Evolutionary conservation across 2,113 vertebrate species (phyloP).

Genomic region (Apteryx mantelli): DNA sequence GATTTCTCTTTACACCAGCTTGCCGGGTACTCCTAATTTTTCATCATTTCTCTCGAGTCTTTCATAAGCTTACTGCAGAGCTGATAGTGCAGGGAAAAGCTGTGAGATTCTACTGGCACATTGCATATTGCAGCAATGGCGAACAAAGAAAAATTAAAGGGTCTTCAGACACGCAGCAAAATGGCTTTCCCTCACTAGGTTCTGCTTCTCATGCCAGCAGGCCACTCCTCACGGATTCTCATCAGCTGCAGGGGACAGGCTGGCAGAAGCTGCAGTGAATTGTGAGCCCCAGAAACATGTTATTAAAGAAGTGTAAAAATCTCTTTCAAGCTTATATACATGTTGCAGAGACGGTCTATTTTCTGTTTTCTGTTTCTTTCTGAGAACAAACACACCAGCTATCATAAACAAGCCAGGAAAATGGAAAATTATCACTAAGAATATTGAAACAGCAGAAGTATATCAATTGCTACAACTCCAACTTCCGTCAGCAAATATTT

Average conservation of each 20-base stretch:
- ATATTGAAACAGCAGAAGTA: background rate
- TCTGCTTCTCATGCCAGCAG: background rate
- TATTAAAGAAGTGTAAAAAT: conserved; percentile 19
- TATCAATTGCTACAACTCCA: background rate
- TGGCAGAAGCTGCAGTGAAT: conserved; percentile 13
- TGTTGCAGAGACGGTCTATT: background rate
- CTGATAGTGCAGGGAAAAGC: background rate
- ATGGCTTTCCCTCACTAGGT: background rate
- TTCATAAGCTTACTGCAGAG: background rate
- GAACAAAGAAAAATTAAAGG: background rate
- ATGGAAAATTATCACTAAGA: conserved; percentile 1
- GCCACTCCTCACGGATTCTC: background rate
- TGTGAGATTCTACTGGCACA: background rate
- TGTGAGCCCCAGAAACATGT: background rate
- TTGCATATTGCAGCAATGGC: background rate
- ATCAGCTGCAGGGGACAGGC: background rate
- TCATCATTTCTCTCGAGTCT: background rate
- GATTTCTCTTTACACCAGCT: background rate
- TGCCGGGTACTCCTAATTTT: background rate
- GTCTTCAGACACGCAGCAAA: background rate
- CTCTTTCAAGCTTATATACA: background rate
- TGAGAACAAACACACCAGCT: background rate
- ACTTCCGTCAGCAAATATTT: background rate
- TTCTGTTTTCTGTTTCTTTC: conserved; percentile 26
- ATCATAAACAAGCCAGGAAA: background rate